Conservation (phyloP, 2,888 invertebrate genomes). For the Microdon myrmicae region DNA sequence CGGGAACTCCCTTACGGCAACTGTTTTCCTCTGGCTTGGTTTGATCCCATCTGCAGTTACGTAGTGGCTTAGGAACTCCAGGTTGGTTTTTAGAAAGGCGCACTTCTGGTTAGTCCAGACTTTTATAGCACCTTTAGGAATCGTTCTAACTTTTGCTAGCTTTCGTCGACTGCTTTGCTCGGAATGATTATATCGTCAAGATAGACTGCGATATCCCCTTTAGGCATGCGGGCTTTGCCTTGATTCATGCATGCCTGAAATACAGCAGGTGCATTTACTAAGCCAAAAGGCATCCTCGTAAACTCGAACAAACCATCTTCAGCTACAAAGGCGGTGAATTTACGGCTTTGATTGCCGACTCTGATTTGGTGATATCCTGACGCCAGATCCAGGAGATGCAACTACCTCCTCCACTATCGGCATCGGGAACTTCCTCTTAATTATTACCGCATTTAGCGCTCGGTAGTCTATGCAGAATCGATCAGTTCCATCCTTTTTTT, state of each 20-base stretch:
- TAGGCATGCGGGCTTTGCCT: neutral
- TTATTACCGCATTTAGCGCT: conserved; percentile 5
- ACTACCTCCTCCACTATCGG: conserved; percentile 47
- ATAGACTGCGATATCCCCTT: conserved; percentile 3
- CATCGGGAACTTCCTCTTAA: conserved; percentile 27
- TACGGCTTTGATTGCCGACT: conserved; percentile 28
- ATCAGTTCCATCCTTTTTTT: conserved; percentile 50
- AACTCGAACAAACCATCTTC: conserved; percentile 7
- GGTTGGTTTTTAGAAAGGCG: neutral
- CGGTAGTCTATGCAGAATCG: conserved; percentile 32
- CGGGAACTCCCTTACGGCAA: conserved; percentile 4
- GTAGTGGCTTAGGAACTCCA: conserved; percentile 1
- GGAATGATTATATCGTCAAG: conserved; percentile 10
- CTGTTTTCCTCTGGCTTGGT: conserved; percentile 1
- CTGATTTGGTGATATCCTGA: conserved; percentile 50
- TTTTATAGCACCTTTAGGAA: neutral
- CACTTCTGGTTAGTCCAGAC: conserved; percentile 8
- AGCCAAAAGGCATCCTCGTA: conserved; percentile 14
- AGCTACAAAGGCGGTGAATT: conserved; percentile 38
- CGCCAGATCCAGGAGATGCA: conserved; percentile 20
- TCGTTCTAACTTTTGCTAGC: neutral
- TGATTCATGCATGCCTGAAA: conserved; percentile 6
- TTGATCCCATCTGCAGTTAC: neutral
- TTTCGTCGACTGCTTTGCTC: neutral
- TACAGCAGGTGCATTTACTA: conserved; percentile 2